These are phyloP conservation scores for Elephantulus edwardii DNA, from an alignment of 2,113 vertebrate species.

Conservation along the genomic window DNA sequence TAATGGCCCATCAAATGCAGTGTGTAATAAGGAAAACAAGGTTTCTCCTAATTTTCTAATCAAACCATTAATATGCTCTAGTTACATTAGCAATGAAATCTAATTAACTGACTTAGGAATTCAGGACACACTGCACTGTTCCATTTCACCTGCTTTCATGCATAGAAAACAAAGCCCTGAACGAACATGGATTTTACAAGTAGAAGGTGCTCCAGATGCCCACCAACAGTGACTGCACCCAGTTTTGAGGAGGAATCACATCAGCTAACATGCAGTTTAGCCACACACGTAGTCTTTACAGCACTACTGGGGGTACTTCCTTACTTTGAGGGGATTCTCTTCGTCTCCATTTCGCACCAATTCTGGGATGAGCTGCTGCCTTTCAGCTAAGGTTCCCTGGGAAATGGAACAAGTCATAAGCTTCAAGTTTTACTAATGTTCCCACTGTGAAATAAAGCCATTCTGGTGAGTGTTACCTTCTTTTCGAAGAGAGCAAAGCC, in stretches of 20 bases:
- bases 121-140: background rate
- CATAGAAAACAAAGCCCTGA: slow-evolving; percentile 3
- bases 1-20: background rate
- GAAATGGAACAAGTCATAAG: slow-evolving; percentile 53
- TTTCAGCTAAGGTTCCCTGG: slow-evolving; percentile 89
- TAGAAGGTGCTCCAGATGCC: background rate
- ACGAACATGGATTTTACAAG: background rate
- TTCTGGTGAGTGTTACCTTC: slow-evolving; percentile 86
- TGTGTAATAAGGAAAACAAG: background rate
- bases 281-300: background rate
- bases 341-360: slow-evolving; percentile 88
- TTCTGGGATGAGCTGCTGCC: slow-evolving; percentile 90
- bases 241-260: background rate
- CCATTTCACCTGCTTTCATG: background rate
- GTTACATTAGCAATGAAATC: slow-evolving; percentile 26
- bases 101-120: slow-evolving; percentile 24
- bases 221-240: background rate
- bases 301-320: background rate
- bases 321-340: slow-evolving; percentile 88
- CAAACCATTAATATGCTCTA: slow-evolving; percentile 28
- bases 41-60: slow-evolving; percentile 29
- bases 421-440: accelerated
- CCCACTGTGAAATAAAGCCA: background rate
- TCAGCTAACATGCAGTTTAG: background rate
- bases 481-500: slow-evolving; percentile 98